Percentiles rank a stretch among this genome's conserved stretches.
Evolutionary conservation across 2,113 vertebrate species (phyloP).

Genomic region (Istiophorus platypterus): DNA sequence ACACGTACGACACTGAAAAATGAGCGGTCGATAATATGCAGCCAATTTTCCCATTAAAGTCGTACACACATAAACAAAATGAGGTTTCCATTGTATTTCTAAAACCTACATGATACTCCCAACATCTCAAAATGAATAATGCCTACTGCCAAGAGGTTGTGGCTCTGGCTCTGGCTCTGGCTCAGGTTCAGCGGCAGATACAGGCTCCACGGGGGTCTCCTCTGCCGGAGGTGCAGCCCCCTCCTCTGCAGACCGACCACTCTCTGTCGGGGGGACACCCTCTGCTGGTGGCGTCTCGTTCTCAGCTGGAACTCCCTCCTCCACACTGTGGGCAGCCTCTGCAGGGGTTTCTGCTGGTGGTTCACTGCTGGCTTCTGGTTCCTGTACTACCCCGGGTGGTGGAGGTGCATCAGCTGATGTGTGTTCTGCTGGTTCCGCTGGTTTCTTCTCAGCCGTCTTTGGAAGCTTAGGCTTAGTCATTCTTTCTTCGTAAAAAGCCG

Average conservation of each 20-base stretch:
- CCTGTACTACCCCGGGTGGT: constrained; percentile 33
- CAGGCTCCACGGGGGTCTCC: constrained; percentile 30
- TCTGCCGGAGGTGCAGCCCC: constrained; percentile 34
- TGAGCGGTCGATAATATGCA: neutral
- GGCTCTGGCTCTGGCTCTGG: constrained; percentile 69
- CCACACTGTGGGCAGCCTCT: constrained; percentile 12
- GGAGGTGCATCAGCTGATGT: constrained; percentile 26
- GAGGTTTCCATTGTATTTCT: neutral
- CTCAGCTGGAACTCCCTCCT: constrained; percentile 52
- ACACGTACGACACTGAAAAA: neutral
- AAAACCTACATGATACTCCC: constrained; percentile 2
- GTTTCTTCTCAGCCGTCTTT: constrained; percentile 80
- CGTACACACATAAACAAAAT: neutral
- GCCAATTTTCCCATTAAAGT: neutral
- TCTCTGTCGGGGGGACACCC: constrained; percentile 27
- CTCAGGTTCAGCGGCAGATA: constrained; percentile 55
- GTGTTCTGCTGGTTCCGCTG: constrained; percentile 36
- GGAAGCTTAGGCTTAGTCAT: constrained; percentile 82
- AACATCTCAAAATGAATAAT: constrained; percentile 31
- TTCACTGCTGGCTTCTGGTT: constrained; percentile 43
- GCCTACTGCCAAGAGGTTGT: constrained; percentile 75
- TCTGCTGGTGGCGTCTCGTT: constrained; percentile 37
- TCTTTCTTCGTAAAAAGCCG: constrained; percentile 1
- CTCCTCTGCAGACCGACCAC: constrained; percentile 21
- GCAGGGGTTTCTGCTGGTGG: constrained; percentile 16